Percentiles rank a stretch among this genome's conserved stretches.
Evolutionary conservation across 1,140 invertebrate genomes (phyloP).

Genomic region (Gryon sp.): DNA sequence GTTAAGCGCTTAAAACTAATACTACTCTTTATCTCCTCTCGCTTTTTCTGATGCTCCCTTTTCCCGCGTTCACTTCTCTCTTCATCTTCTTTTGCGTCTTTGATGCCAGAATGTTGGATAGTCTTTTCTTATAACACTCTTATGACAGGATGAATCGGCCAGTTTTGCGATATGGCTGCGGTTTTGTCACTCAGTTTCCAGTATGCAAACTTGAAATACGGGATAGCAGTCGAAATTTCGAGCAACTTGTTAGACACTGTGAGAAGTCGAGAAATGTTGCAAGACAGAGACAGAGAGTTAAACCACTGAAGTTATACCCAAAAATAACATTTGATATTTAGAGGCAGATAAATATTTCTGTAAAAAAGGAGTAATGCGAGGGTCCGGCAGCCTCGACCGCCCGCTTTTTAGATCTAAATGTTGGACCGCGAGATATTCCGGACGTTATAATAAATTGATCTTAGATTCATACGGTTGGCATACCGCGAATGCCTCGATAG

Average conservation of each 20-base stretch:
- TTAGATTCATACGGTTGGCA: constrained; percentile 35
- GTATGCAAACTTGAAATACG: constrained; percentile 55
- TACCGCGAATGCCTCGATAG: constrained; percentile 25
- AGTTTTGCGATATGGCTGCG: constrained; percentile 47
- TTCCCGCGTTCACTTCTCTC: constrained; percentile 32
- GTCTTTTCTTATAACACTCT: constrained; percentile 38
- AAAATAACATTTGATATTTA: constrained; percentile 45
- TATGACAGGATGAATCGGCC: constrained; percentile 34
- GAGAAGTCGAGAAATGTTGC: too few relatives aligned
- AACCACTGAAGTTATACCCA: constrained; percentile 18
- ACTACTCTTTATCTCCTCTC: constrained; percentile 56
- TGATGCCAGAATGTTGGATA: constrained; percentile 36
- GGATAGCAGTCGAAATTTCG: constrained; percentile 42
- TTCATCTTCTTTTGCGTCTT: constrained; percentile 12
- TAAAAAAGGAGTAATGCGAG: constrained; percentile 38
- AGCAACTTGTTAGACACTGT: constrained; percentile 6
- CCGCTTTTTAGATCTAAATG: constrained; percentile 32
- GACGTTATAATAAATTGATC: constrained; percentile 50
- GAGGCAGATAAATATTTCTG: constrained; percentile 37
- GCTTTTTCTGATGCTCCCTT: constrained; percentile 48
- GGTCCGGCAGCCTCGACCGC: constrained; percentile 8
- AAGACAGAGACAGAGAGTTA: too few relatives aligned
- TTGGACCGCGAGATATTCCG: constrained; percentile 26
- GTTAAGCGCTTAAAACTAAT: constrained; percentile 61
- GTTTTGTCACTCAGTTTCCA: constrained; percentile 60